phyloP scores from a whole-genome alignment of 2,888 invertebrate genomes.

The Papilio elwesi region DNA sequence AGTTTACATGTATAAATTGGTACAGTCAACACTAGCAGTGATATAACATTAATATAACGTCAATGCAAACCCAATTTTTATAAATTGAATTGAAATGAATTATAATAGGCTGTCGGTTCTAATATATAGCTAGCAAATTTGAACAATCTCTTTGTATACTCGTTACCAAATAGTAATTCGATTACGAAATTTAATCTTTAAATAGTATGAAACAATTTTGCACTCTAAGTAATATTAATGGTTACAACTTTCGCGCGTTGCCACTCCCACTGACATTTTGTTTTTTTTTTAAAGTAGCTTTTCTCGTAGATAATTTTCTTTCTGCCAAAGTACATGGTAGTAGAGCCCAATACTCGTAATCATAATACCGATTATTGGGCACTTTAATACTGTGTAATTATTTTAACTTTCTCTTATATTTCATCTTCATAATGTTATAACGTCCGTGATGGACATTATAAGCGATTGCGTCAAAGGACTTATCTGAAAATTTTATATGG shows the following conservation, averaged over 20 bases:
- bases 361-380: slow-evolving; percentile 47
- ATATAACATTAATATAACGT: slow-evolving; percentile 18
- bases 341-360: slow-evolving; percentile 38
- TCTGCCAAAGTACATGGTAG: slow-evolving; percentile 54
- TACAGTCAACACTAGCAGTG: not conserved
- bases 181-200: slow-evolving; percentile 46
- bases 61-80: slow-evolving; percentile 40
- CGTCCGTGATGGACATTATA: slow-evolving; percentile 49
- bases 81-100: no score
- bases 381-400: slow-evolving; percentile 38
- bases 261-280: slow-evolving; percentile 38
- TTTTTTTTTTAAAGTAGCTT: slow-evolving; percentile 24
- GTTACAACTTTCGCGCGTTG: slow-evolving; percentile 29
- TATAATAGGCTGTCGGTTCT: slow-evolving; percentile 46
- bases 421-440: slow-evolving; percentile 55
- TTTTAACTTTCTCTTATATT: slow-evolving; percentile 48
- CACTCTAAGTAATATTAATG: slow-evolving; percentile 60
- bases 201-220: slow-evolving; percentile 60
- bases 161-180: slow-evolving; percentile 60
- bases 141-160: slow-evolving; percentile 44
- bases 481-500: slow-evolving; percentile 24
- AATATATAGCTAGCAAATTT: slow-evolving; percentile 62
- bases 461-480: slow-evolving; percentile 21
- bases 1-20: not conserved
- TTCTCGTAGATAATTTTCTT: slow-evolving; percentile 45